Percentiles rank a stretch among this genome's conserved stretches.
Conservation (phyloP, 2,888 invertebrate genomes). For the Ectemnius continuus region DNA sequence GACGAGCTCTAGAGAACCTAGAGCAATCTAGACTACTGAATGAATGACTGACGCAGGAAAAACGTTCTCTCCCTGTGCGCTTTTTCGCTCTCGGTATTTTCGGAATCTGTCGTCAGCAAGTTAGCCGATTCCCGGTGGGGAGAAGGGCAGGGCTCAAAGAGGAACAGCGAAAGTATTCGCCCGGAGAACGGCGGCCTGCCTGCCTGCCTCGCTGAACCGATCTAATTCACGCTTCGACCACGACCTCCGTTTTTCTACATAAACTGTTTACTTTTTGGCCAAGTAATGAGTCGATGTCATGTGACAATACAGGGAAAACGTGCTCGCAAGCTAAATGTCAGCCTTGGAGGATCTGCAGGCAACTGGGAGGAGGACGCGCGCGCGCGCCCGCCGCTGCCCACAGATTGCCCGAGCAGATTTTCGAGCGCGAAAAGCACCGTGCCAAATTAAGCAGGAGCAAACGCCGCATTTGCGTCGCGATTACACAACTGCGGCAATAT, state of each 20-base stretch:
- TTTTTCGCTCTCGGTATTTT: not conserved
- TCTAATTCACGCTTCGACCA: not conserved
- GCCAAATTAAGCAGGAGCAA: not conserved
- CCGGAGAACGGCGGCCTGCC: not conserved
- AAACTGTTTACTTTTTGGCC: not conserved
- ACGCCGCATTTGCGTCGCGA: conserved; percentile 10
- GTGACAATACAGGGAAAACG: conserved; percentile 40
- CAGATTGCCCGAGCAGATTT: not conserved
- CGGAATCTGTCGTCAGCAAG: conserved; percentile 3
- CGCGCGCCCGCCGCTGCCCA: not conserved
- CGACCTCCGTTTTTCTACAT: not conserved
- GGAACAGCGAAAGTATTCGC: not conserved
- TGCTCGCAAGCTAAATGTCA: conserved; percentile 29
- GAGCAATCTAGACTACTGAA: not conserved
- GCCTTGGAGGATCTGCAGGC: not conserved
- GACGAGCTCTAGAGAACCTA: not conserved
- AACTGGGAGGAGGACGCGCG: conserved; percentile 1
- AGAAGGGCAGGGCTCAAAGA: not conserved
- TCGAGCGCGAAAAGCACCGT: not conserved
- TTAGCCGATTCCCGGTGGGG: not conserved
- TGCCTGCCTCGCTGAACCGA: not conserved
- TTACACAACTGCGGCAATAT: conserved; percentile 66
- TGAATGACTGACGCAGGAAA: not conserved
- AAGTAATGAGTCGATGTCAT: conserved; percentile 45
- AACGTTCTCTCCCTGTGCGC: not conserved